These are phyloP conservation scores for Drosophila parabipectinata DNA, from an alignment of 1,140 invertebrate genomes.

Conservation along the genomic window DNA sequence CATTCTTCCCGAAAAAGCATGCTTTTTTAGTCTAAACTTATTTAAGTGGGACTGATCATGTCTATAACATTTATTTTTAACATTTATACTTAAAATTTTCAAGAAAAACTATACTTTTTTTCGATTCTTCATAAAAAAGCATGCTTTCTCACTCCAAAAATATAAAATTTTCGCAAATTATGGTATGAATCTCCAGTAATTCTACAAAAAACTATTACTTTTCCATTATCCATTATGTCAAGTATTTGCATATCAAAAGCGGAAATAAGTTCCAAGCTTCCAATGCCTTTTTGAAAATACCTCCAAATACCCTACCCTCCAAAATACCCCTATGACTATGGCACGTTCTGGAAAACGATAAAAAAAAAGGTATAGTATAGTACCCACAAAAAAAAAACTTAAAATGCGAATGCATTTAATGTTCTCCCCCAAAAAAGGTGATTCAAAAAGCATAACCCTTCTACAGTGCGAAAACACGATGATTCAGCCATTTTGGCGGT, in stretches of 20 bases:
- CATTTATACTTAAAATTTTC: too few species aligned
- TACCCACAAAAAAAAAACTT: conserved; percentile 8
- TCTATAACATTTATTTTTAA: too few species aligned
- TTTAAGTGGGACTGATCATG: too few species aligned
- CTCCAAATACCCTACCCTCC: too few species aligned
- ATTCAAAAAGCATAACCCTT: conserved; percentile 23
- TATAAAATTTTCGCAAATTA: too few species aligned
- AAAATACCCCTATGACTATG: not conserved
- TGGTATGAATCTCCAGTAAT: too few species aligned
- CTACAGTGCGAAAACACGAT: not conserved
- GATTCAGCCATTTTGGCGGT: conserved; percentile 39
- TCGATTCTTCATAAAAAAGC: too few species aligned
- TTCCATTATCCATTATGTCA: not conserved
- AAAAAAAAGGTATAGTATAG: not conserved
- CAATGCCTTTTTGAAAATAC: not conserved
- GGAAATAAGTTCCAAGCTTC: not conserved
- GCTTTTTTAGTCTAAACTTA: too few species aligned
- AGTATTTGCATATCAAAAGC: not conserved
- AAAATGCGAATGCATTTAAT: conserved; percentile 31
- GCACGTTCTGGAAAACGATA: not conserved
- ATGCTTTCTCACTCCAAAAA: too few species aligned
- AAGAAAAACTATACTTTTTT: too few species aligned
- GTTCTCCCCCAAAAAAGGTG: conserved; percentile 20
- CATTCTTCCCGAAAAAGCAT: too few species aligned
- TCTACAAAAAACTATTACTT: too few species aligned